A percentile compares a stretch with the other conserved stretches of the same genome.
Evolutionary conservation across 2,797 vertebrate species (phyloP).

Genomic region (Natrix natrix): DNA sequence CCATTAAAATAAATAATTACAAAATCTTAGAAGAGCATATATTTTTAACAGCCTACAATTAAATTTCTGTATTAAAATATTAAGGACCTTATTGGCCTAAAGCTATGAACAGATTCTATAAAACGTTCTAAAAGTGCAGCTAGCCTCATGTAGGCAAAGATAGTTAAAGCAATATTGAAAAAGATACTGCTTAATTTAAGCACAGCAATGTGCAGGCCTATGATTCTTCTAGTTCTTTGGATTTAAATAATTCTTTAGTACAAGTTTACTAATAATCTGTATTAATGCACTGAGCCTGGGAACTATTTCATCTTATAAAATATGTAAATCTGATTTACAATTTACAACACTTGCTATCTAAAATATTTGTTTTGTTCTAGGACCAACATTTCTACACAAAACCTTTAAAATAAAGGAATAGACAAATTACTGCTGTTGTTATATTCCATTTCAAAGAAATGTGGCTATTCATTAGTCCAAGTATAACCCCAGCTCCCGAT

Average conservation of each 20-base stretch:
- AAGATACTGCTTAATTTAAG: constrained; percentile 58
- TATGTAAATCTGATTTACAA: constrained; percentile 31
- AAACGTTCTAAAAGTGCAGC: rapidly evolving
- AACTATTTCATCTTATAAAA: constrained; percentile 35
- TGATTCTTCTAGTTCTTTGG: constrained; percentile 64
- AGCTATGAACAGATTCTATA: background rate
- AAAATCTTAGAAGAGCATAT: background rate
- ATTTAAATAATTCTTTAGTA: constrained; percentile 54
- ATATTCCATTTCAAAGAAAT: background rate
- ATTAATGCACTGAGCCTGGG: constrained; percentile 53
- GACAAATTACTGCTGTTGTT: background rate
- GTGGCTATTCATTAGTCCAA: background rate
- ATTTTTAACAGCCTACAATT: constrained; percentile 26
- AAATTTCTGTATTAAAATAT: background rate
- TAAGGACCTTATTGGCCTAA: background rate
- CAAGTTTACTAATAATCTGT: constrained; percentile 28
- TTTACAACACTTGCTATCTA: background rate
- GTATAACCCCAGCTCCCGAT: background rate
- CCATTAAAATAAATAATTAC: constrained; percentile 26
- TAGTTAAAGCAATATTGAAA: background rate
- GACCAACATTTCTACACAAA: background rate
- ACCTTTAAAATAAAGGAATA: background rate
- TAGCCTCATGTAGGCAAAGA: constrained; percentile 15
- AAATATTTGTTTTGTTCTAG: background rate
- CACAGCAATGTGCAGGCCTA: constrained; percentile 55